Conservation (phyloP, 2,797 vertebrate species). For the Pangasius djambal region DNA sequence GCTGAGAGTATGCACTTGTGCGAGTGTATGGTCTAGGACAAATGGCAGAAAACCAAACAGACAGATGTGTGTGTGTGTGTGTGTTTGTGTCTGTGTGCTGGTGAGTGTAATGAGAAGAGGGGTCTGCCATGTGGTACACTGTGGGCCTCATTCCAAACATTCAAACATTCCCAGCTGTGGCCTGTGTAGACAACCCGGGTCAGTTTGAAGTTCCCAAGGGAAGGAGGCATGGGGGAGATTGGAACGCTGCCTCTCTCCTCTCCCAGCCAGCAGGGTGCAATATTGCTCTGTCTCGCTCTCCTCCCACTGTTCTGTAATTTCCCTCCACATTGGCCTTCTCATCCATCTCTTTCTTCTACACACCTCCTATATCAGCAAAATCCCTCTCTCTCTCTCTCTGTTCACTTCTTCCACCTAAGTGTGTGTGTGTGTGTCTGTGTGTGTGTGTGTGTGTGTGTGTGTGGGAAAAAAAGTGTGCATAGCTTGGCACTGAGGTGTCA, state of each 20-base stretch:
- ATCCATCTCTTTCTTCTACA: slow-evolving; percentile 73
- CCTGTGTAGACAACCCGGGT: not conserved
- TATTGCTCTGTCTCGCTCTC: slow-evolving; percentile 37
- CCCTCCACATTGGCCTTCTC: slow-evolving; percentile 71
- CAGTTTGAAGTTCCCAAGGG: slow-evolving; percentile 12
- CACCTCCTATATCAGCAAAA: slow-evolving; percentile 73
- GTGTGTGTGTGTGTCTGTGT: slow-evolving; percentile 19
- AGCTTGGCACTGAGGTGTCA: not conserved
- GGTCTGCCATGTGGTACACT: slow-evolving; percentile 53
- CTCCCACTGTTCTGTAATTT: slow-evolving; percentile 61
- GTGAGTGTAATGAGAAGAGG: slow-evolving; percentile 7
- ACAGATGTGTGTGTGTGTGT: slow-evolving; percentile 25
- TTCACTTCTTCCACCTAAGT: slow-evolving; percentile 30
- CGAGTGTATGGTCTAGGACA: slow-evolving; percentile 24
- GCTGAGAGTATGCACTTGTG: not conserved
- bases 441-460: not conserved
- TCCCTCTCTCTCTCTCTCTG: slow-evolving; percentile 32
- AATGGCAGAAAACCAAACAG: not conserved
- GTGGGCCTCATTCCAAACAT: not conserved
- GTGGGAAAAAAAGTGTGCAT: not conserved
- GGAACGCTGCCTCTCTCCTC: not conserved
- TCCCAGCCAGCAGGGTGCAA: slow-evolving; percentile 55
- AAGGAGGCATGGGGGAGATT: slow-evolving; percentile 37
- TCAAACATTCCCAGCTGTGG: slow-evolving; percentile 9
- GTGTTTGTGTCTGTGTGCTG: slow-evolving; percentile 29